phyloP scores from a whole-genome alignment of 1,140 invertebrate genomes.

The Aphelenchoides fujianensis region DNA sequence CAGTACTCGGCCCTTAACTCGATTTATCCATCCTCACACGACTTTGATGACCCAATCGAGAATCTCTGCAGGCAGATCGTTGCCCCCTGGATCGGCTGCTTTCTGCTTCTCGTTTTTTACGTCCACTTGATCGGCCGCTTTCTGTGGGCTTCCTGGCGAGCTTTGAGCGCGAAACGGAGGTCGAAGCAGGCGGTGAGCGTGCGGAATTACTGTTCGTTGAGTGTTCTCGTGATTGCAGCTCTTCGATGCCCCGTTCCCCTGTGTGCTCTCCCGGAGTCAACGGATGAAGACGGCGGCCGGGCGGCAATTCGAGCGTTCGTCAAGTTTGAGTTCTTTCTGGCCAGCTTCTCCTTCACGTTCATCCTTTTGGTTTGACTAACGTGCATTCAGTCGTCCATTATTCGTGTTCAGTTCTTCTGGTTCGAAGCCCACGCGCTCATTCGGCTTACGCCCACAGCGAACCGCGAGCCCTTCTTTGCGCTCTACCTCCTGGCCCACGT shows the following conservation, averaged over 20 bases:
- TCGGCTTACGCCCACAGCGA: neutral
- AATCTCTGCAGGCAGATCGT: neutral
- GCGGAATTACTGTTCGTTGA: neutral
- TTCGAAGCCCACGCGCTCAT: neutral
- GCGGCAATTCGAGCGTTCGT: neutral
- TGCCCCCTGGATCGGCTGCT: neutral
- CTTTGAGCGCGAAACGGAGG: neutral
- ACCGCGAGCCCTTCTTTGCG: neutral
- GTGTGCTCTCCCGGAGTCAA: too few species aligned
- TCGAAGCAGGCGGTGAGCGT: neutral
- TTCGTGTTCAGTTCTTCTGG: neutral
- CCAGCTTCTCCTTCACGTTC: too few species aligned
- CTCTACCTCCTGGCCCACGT: neutral
- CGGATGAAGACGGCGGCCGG: neutral
- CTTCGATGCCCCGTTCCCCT: too few species aligned
- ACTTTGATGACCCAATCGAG: neutral
- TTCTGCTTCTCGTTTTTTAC: too few species aligned
- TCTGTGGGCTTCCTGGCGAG: neutral
- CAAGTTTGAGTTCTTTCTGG: too few species aligned
- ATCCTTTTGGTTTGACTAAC: neutral
- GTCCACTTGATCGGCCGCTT: neutral
- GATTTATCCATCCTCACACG: neutral
- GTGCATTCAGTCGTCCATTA: neutral
- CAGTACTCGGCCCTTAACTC: neutral
- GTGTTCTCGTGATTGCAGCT: too few species aligned